Evolutionary conservation across 1,140 invertebrate genomes (phyloP).

Genomic region (Vollenhovia emeryi): DNA sequence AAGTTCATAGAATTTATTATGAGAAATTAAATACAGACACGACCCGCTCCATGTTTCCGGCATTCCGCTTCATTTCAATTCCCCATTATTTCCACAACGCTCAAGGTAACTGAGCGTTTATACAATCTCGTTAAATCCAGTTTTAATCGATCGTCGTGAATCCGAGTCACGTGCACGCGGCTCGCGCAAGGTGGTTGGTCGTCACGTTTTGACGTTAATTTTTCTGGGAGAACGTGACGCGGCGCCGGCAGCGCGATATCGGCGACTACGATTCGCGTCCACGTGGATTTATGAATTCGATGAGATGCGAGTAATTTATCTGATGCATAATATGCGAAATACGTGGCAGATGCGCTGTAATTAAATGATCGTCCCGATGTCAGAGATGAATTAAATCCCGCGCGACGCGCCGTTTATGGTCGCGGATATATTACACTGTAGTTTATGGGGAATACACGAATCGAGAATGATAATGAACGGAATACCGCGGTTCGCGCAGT

Average conservation of each 20-base stretch:
- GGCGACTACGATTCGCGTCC: not conserved
- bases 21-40: conserved; percentile 9
- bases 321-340: conserved; percentile 44
- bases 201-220: conserved; percentile 52
- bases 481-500: not conserved
- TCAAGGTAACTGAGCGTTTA: conserved; percentile 15
- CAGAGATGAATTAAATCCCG: conserved; percentile 49
- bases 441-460: not conserved
- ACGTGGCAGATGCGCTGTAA: conserved; percentile 36
- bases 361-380: conserved; percentile 53
- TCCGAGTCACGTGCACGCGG: conserved; percentile 36
- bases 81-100: conserved; percentile 20
- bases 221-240: conserved; percentile 31
- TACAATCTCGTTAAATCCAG: conserved; percentile 19
- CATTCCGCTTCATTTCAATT: conserved; percentile 47
- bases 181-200: not conserved
- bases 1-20: not conserved
- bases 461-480: conserved; percentile 18
- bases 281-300: conserved; percentile 46
- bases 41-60: conserved; percentile 13
- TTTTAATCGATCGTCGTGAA: conserved; percentile 40
- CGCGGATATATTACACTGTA: conserved; percentile 19
- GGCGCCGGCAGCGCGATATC: not conserved
- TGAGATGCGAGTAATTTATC: conserved; percentile 40
- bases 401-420: conserved; percentile 29